Base-by-base conservation (phyloP, 2,797 vertebrate genomes). In the Pempheris klunzingeri region DNA sequence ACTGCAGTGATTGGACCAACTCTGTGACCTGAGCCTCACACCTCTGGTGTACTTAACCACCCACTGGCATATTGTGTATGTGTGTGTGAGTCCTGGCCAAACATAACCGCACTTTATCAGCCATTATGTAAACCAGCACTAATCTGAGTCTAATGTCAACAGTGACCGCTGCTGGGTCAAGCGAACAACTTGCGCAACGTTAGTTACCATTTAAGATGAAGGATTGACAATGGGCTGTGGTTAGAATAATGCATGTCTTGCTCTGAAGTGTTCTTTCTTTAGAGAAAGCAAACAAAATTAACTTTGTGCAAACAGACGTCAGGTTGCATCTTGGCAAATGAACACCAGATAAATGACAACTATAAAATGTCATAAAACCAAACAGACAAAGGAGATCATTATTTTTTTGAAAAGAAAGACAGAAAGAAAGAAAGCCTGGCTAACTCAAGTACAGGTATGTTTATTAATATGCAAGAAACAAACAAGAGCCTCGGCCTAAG, bases 131-230 rank as follows among this genome's bases (percentile, higher is more conserved):
- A 92, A 92, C 86, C 71, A 58, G 65, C 71, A 65, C 80, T 91
- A 92, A 93, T 91, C 87, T 88, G 75, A 90, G 50, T 74, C 55
- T 60, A 86, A 83, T 88, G 88, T 93, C 87, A 92, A 91, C 85
- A 90, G 47, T 57, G 78, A 49, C 66, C 41, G 4, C 60, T 66
- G 82, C 60, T 46, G 86, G 88, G 84, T 89, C 78, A 76, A 85
- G 38, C 70, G 14, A 41, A 74, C 61, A 71, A 52, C 71, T 80
- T 78, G 61, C 5, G 1, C 71, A 83, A 81, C 62, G 36, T 73
- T 28, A 64, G 71, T 80, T 68, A 30, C 18, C 52, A 52, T 89
- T 81, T 80, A 59, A 82, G 49, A 74, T 0, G 14, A 71, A 26
- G 36, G 34, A 38, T 14, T 58, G 64, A 80, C 65, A 78, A 63